A percentile compares a stretch with the other conserved stretches of the same genome.
These are phyloP conservation scores for Rhea pennata DNA, from an alignment of 2,113 vertebrate species.

Conservation along the genomic window DNA sequence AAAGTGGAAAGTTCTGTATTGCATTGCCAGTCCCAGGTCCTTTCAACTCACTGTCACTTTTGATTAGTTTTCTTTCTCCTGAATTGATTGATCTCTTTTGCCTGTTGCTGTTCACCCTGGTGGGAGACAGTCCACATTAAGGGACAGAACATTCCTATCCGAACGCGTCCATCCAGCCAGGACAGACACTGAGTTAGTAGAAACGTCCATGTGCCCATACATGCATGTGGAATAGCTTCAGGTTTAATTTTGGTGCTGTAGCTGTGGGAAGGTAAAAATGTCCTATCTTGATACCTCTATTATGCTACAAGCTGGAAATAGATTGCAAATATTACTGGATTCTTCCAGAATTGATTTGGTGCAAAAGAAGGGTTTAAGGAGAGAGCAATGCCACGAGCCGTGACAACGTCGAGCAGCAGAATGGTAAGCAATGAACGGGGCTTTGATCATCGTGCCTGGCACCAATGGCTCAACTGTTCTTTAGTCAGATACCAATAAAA, in stretches of 20 bases:
- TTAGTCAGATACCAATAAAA: not conserved
- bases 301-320: not conserved
- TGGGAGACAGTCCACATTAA: not conserved
- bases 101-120: not conserved
- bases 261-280: not conserved
- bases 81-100: not conserved
- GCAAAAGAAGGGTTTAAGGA: not conserved
- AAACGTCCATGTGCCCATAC: not conserved
- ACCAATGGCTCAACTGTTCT: fast-evolving
- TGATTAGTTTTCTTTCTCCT: not conserved
- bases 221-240: not conserved
- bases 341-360: not conserved
- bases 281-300: not conserved
- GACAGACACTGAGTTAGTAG: not conserved
- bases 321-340: not conserved
- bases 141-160: not conserved
- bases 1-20: not conserved
- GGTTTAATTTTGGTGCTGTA: not conserved
- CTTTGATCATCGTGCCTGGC: not conserved
- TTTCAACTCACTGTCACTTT: not conserved
- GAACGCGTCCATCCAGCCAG: not conserved
- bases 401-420: fast-evolving
- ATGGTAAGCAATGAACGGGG: fast-evolving
- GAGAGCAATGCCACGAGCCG: not conserved
- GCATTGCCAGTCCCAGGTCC: not conserved